Evolutionary conservation across 1,140 invertebrate species (phyloP), one percentile per base, ranked within the genome.

Genomic region (Drosophila ambigua): DNA sequence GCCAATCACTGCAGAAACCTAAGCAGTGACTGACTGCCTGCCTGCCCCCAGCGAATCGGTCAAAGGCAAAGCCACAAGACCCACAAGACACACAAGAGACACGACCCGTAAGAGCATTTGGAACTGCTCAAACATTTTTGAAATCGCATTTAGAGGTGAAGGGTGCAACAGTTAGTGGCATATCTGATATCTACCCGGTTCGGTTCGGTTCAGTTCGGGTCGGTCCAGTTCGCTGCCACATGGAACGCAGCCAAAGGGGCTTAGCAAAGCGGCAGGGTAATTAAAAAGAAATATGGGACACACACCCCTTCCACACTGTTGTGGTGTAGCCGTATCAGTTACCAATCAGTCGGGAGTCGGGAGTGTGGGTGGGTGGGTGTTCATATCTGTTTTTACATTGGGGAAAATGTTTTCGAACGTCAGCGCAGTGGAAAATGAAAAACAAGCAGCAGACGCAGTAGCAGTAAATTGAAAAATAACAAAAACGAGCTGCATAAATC

Each of bases 101-200:
- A 3, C 44, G 62, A 54, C 54, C 79, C 57, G 63, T 77, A 81
- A 79, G 83, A 66, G 66, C 78, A 79, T 87, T 77, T 75, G 74
- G 61, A 88, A 82, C 79, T 87, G 79, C 75, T 78, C 78, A 88
- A 78, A 87, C 78, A 82, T 82, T 87, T 88, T 87, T 45, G 66
- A 81, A 87, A 87, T 87, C 82, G 82, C 78, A 87, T 87, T 88
- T 78, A 75, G 69, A 82, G 82, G 82, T 87, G 79, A 87, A 88
- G 72, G 49, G 66, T 57, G 72, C 82, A 85, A 78, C 69, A 87
- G 82, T 79, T 75, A 62, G 59, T 69, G 53, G 44, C 74, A 79
- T 82, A 82, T 84, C 80, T 64, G 61, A 46, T 84, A 45, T 71
- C 67, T 26, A 7, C 43, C 28, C 41, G 3, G 31, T 31, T 31